Evolutionary conservation across 1,140 invertebrate genomes (phyloP), one percentile per base, ranked within the genome.

Genomic region (Trachymyrmex cornetzi): DNA sequence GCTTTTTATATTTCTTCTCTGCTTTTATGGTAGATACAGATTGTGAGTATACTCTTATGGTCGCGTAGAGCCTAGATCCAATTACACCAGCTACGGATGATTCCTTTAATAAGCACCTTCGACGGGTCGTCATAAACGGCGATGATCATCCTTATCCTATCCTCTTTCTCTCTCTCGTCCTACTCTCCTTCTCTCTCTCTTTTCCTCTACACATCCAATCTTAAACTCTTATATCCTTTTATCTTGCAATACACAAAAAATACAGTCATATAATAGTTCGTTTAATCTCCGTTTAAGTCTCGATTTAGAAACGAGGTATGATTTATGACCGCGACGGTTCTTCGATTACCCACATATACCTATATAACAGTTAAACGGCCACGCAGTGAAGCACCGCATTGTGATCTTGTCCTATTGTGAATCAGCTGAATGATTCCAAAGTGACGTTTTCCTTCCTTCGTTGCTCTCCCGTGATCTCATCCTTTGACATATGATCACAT

Each of bases 21-120:
- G 38, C 34, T 27, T 34, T 44, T 48, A 24, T 22, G 22, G 4
- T 63, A 48, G 11, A 3, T 88, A 16, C 12, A 44, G 6, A 9
- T 9, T 27, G 34, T 9, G 5, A 6, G 19, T 6, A n/a, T 6
- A 57, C 12, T 7, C 27, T 11, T n/a, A 14, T 19, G 16, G 2
- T 63, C n/a, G 30, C 27, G 14, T 1, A 74, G 63, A 72, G 19
- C 48, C 19, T 22, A 16, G n/a, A 27, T 59, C 22, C 71, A 86
- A 86, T 88, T 88, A 88, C 34, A 55, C 30, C 38, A 27, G 22
- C 59, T 79, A 48, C 44, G 59, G 50, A 87, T 44, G 27, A 87
- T 72, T 44, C n/a, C 53, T 53, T 87, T 88, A 82, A 82, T 53
- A 75, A 75, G 14, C 57, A 71, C 34, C 48, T 85, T 79, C 30